A percentile compares a stretch with the other conserved stretches of the same genome.
These are phyloP conservation scores for Hermetia illucens DNA, from an alignment of 1,140 invertebrate genomes.

Conservation along the genomic window DNA sequence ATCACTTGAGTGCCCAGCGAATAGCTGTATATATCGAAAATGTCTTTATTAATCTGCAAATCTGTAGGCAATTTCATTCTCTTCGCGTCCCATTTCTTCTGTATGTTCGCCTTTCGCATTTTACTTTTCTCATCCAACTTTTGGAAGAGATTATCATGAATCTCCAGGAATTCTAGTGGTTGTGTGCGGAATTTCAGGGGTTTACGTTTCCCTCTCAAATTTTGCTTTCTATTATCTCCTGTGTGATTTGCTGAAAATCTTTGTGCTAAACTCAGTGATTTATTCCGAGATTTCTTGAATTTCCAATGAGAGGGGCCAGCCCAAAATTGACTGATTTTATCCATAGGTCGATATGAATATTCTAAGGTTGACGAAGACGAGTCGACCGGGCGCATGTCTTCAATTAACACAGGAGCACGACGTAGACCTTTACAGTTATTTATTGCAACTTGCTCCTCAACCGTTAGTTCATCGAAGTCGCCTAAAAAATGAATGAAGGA, in stretches of 20 bases:
- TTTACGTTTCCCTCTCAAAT: conserved; percentile 1
- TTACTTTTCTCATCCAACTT: conserved; percentile 15
- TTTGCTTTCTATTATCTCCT: background rate
- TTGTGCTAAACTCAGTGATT: conserved; percentile 8
- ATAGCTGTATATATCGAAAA: background rate
- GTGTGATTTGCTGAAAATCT: background rate
- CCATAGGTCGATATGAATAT: conserved; percentile 28
- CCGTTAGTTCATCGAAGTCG: conserved; percentile 5
- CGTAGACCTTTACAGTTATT: conserved; percentile 20
- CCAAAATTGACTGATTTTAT: conserved; percentile 29
- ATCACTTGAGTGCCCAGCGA: conserved; percentile 3
- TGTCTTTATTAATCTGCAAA: conserved; percentile 13
- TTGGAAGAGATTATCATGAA: conserved; percentile 15
- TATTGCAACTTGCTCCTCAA: conserved; percentile 19
- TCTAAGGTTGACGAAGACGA: conserved; percentile 17
- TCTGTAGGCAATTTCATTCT: conserved; percentile 24
- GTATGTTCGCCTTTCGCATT: conserved; percentile 19
- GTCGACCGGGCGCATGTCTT: conserved; percentile 25
- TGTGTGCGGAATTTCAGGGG: conserved; percentile 6
- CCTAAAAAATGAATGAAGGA: background rate
- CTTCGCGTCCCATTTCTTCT: conserved; percentile 27
- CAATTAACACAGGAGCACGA: conserved; percentile 17
- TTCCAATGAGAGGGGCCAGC: conserved; percentile 30
- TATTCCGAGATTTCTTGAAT: conserved; percentile 17
- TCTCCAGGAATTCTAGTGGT: conserved; percentile 14